A percentile compares a stretch with the other conserved stretches of the same genome.
These are phyloP conservation scores for Rhagium mordax DNA, from an alignment of 2,888 invertebrate genomes.

Conservation along the genomic window DNA sequence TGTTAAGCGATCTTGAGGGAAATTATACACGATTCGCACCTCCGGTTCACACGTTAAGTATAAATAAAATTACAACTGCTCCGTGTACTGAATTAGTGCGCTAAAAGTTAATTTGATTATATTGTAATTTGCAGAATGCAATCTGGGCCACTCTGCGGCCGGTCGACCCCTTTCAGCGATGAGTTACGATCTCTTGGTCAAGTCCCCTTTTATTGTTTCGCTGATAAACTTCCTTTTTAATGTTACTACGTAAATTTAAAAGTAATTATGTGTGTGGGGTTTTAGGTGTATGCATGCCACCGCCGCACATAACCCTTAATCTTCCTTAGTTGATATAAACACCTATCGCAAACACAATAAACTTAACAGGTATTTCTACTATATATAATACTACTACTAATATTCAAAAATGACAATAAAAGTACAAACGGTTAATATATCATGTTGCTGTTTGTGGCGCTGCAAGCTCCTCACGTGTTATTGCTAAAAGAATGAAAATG, in stretches of 20 bases:
- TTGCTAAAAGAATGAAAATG: too few species aligned
- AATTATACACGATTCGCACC: conserved; percentile 61
- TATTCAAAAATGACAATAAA: too few species aligned
- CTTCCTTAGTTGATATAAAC: neutral
- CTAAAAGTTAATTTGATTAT: conserved; percentile 67
- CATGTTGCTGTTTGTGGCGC: too few species aligned
- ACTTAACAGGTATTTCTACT: neutral
- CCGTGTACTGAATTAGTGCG: conserved; percentile 36
- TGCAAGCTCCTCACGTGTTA: too few species aligned
- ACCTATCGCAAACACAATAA: neutral
- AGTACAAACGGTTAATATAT: too few species aligned
- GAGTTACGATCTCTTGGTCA: conserved; percentile 35
- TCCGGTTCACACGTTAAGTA: conserved; percentile 58
- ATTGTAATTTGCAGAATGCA: conserved; percentile 67
- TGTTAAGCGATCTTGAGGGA: conserved; percentile 64
- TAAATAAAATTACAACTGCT: conserved; percentile 58
- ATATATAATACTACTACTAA: too few species aligned
- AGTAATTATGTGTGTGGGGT: conserved; percentile 16
- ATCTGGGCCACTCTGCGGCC: conserved; percentile 56
- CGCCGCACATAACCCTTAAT: neutral
- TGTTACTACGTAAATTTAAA: conserved; percentile 7
- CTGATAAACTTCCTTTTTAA: conserved; percentile 36
- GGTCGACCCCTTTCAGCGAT: conserved; percentile 46
- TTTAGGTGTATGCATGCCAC: neutral
- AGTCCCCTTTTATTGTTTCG: conserved; percentile 35